Base-by-base conservation (phyloP, 2,888 invertebrate genomes). In the Sialis fuliginosa region DNA sequence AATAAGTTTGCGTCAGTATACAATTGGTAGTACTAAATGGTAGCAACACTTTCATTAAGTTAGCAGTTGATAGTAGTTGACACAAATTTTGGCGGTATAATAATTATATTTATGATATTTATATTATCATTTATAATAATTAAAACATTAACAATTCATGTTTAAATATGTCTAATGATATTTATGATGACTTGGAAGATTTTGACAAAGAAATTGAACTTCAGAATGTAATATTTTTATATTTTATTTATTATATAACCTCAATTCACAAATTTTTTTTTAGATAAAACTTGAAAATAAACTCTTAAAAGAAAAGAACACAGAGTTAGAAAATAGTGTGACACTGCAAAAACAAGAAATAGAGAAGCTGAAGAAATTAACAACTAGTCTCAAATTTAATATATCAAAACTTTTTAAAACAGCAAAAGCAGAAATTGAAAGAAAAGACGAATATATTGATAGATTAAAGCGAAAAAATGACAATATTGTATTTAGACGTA, bases 371-470 rank as follows among this genome's bases (percentile, higher is more conserved):
- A 58, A 60, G 51, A 54, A 54, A 33, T 44, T 55, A 1, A 65
- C 67, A 45, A 53, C 60, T 33, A 61, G 54, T 33, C 55, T 71
- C 39, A 57, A 63, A 10, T 52, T 48, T 32, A 71, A 71, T 52
- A 60, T 69, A 40, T 68, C 70, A 0, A 65, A 67, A 32, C 52
- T 72, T 32, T 61, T 60, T 44, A 64, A 65, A 53, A 71, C 71
- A 13, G 71, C 71, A 0, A 66, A 63, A 54, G 54, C 57, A 6
- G 72, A 72, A 58, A 59, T 70, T 39, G 56, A 60, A 22, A 57
- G 71, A n/a, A 72, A 71, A 54, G 66, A 71, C 51, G 57, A 53
- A 37, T 60, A 58, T 46, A 69, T 71, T 45, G 53, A 55, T 1
- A 65, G 70, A 7, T 56, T 72, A n/a, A 60, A 64, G 49, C 55